phyloP scores from a whole-genome alignment of 2,888 invertebrate genomes.

The Ornithoptera priamus region DNA sequence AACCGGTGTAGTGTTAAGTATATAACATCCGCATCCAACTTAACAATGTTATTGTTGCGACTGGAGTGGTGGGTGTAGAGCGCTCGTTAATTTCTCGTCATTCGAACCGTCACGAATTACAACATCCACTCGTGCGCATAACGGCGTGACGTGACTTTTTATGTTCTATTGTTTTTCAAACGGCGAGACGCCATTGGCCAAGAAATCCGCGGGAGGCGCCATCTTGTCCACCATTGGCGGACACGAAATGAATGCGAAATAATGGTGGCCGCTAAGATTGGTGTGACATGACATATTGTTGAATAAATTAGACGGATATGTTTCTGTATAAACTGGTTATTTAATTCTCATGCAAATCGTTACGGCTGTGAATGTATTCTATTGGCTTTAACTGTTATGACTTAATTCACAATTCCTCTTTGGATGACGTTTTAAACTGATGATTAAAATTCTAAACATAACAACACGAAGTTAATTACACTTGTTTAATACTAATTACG shows the following conservation, averaged over 20 bases:
- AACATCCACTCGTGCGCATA: slow-evolving; percentile 55
- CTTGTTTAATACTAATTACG: not conserved
- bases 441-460: not conserved
- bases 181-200: slow-evolving; percentile 56
- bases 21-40: slow-evolving; percentile 9
- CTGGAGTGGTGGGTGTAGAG: slow-evolving; percentile 35
- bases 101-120: slow-evolving; percentile 54
- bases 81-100: slow-evolving; percentile 27
- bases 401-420: slow-evolving; percentile 1
- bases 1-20: not conserved
- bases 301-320: slow-evolving; percentile 64
- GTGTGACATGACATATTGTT: slow-evolving; percentile 67
- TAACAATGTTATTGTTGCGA: slow-evolving; percentile 23
- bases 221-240: slow-evolving; percentile 56
- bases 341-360: slow-evolving; percentile 40
- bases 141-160: slow-evolving; percentile 73
- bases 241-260: slow-evolving; percentile 68
- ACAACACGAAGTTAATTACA: not conserved
- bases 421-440: not conserved
- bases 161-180: slow-evolving; percentile 80
- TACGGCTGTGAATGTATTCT: slow-evolving; percentile 19
- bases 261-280: slow-evolving; percentile 69
- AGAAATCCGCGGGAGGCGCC: slow-evolving; percentile 60
- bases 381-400: slow-evolving; percentile 17
- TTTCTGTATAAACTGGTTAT: slow-evolving; percentile 45